phyloP scores from a whole-genome alignment of 1,140 invertebrate genomes.

The Diabrotica undecimpunctata region DNA sequence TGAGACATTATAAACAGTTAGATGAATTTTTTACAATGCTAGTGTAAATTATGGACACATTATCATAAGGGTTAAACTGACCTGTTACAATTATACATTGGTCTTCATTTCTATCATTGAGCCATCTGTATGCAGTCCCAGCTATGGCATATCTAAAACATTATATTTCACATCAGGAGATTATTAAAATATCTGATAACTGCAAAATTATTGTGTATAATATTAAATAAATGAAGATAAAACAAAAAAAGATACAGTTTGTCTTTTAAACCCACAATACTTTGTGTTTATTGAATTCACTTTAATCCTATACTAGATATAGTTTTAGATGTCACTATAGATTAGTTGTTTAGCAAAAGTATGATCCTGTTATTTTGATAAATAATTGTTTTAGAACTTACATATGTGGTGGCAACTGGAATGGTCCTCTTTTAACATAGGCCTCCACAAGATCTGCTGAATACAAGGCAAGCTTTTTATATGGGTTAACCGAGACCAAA shows the following conservation, averaged over 20 bases:
- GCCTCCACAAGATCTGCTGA: slow-evolving; percentile 71
- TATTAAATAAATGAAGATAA: too few relatives aligned
- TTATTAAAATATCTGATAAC: too few relatives aligned
- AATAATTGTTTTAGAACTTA: slow-evolving; percentile 48
- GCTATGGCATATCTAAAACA: slow-evolving; percentile 69
- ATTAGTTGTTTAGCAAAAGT: too few relatives aligned
- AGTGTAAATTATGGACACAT: too few relatives aligned
- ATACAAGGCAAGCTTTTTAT: slow-evolving; percentile 73
- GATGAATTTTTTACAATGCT: too few relatives aligned
- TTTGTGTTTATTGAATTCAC: too few relatives aligned
- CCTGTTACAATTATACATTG: slow-evolving; percentile 79
- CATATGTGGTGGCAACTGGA: slow-evolving; percentile 88
- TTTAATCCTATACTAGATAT: too few relatives aligned
- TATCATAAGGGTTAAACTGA: slow-evolving; percentile 18
- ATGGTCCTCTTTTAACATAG: slow-evolving; percentile 74
- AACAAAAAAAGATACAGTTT: too few relatives aligned
- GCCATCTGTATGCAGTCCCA: slow-evolving; percentile 70
- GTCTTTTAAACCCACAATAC: too few relatives aligned
- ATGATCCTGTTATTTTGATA: background rate
- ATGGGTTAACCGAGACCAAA: slow-evolving; percentile 75
- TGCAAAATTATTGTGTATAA: too few relatives aligned
- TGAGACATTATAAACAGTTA: too few relatives aligned
- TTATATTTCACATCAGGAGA: slow-evolving; percentile 6
- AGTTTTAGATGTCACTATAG: too few relatives aligned
- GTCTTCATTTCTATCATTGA: slow-evolving; percentile 68